A percentile compares a stretch with the other conserved stretches of the same genome.
These are phyloP conservation scores for Mareca strepera DNA, from an alignment of 2,797 vertebrate genomes.

Conservation along the genomic window DNA sequence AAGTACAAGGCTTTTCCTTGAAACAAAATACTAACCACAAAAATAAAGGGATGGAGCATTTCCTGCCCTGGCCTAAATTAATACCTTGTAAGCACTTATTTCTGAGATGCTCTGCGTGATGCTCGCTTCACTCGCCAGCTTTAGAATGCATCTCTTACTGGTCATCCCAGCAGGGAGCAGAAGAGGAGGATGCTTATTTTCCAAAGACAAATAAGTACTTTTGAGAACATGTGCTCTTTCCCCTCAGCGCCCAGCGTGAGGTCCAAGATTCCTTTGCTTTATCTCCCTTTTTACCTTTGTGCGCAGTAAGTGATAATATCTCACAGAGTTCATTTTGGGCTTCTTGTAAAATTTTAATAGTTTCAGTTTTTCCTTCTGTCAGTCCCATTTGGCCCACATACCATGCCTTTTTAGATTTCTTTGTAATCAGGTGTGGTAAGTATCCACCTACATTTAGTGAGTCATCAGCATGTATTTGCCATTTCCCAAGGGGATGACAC, in stretches of 20 bases:
- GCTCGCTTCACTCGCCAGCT: not conserved
- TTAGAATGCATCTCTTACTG: not conserved
- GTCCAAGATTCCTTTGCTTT: not conserved
- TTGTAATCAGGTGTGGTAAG: slow-evolving; percentile 25
- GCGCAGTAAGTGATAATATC: not conserved
- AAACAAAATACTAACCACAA: not conserved
- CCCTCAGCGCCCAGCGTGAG: not conserved
- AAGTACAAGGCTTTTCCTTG: not conserved
- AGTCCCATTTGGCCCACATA: not conserved
- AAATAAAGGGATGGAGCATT: not conserved
- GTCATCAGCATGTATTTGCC: not conserved
- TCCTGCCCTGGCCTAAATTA: not conserved
- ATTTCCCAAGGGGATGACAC: slow-evolving; percentile 1
- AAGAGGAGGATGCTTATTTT: not conserved
- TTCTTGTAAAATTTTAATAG: not conserved
- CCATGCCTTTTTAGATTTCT: not conserved
- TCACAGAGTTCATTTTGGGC: not conserved
- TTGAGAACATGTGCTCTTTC: not conserved
- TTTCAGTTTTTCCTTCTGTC: not conserved
- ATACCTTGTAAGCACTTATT: not conserved
- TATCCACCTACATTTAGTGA: slow-evolving; percentile 18
- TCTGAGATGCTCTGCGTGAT: not conserved
- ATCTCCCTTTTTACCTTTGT: not conserved
- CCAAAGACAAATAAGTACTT: not conserved
- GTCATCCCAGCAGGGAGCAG: not conserved